Evolutionary conservation across 2,888 invertebrate species (phyloP), one percentile per base, ranked within the genome.

Genomic region (Itoplectis maculator): DNA sequence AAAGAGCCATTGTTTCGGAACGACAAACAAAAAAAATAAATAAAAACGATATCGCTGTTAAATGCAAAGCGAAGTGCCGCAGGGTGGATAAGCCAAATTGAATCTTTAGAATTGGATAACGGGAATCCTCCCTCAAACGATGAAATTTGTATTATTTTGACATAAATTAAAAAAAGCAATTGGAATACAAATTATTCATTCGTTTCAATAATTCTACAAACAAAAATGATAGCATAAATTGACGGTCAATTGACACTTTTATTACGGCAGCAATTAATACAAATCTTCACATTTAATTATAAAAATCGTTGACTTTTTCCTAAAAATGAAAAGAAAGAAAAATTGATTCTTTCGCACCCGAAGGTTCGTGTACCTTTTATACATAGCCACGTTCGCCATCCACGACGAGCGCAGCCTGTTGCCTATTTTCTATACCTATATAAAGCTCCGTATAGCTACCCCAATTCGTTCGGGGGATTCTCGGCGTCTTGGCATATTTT

Each of bases 371-470:
- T 18, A 15, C n/a, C n/a, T 9, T 37, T 61, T 8, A 5, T 37
- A 9, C 11, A 1, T 40, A 37, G 15, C 15, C 2, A 7, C n/a
- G 37, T 61, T 61, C 37, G 9, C 37, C 18, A 61, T 18, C 11
- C 15, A 59, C 23, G 15, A 8, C 18, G 11, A 56, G 23, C 20
- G n/a, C 20, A 37, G 54, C 42, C 54, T 63, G 63, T 20, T 63
- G 37, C 37, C 18, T 54, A 18, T 40, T 51, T 23, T 20, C 5
- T 11, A 35, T 45, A 11, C 42, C 23, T 70, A 40, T 29, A 23
- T 56, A 29, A 70, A 29, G n/a, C 35, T 54, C 69, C 20, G 54
- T 20, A 9, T 0, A 51, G n/a, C 51, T 69, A 40, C 56, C 54
- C 42, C 42, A 37, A 40, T 42, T 54, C 20, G 40, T 18, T 42